A percentile compares a stretch with the other conserved stretches of the same genome.
These are phyloP conservation scores for Benthosema pterotum DNA, from an alignment of 2,797 vertebrate genomes.

Conservation along the genomic window DNA sequence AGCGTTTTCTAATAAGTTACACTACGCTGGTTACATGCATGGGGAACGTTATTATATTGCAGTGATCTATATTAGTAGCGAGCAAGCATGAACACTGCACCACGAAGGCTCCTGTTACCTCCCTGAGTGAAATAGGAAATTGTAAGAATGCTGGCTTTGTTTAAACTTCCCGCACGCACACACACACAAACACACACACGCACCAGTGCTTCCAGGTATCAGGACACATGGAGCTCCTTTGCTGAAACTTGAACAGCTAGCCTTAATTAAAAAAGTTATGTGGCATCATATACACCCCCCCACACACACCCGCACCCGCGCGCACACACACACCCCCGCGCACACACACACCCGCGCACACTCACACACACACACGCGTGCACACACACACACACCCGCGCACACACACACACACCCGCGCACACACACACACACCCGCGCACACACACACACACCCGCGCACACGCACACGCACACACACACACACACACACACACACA, in stretches of 20 bases:
- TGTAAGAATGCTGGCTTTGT: conserved; percentile 53
- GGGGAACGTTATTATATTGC: no score
- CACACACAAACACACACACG: not conserved
- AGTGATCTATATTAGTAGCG: no score
- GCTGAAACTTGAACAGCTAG: conserved; percentile 27
- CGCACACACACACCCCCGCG: not conserved
- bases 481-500: no score
- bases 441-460: not conserved
- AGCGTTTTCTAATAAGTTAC: no score
- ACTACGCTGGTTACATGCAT: no score
- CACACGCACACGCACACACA: not conserved
- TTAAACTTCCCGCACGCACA: not conserved
- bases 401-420: not conserved
- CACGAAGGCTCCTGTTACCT: conserved; percentile 28
- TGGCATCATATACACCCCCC: not conserved
- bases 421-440: not conserved
- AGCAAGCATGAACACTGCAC: conserved; percentile 57
- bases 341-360: not conserved
- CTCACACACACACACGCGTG: not conserved
- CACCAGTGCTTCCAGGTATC: conserved; percentile 29
- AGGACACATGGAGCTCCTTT: conserved; percentile 28
- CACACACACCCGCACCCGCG: not conserved
- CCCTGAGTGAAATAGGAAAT: conserved; percentile 37
- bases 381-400: not conserved
- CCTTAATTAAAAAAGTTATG: conserved; percentile 44